Percentiles rank a stretch among this genome's conserved stretches.
These are phyloP conservation scores for Epinotia demarniana DNA, from an alignment of 2,888 invertebrate genomes.

Conservation along the genomic window DNA sequence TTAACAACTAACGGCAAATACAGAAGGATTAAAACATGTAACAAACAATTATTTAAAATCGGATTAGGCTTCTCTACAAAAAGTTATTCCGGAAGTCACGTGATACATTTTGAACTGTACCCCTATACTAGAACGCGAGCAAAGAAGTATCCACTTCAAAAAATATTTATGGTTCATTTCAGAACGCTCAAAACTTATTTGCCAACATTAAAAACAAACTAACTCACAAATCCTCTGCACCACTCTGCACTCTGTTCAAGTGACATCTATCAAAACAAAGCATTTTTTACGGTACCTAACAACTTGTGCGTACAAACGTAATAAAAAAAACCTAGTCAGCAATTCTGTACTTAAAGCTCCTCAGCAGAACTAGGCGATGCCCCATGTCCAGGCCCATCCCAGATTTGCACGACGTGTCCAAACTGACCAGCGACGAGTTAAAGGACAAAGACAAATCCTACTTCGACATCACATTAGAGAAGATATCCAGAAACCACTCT, in stretches of 20 bases:
- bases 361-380: constrained; percentile 53
- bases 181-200: background rate
- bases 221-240: constrained; percentile 11
- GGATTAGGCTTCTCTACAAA: too few species aligned
- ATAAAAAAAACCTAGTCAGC: constrained; percentile 10
- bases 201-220: background rate
- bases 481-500: constrained; percentile 58
- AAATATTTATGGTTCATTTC: background rate
- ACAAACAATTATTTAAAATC: too few species aligned
- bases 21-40: too few species aligned
- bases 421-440: constrained; percentile 53
- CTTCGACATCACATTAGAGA: constrained; percentile 61
- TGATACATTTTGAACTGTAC: too few species aligned
- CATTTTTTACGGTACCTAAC: background rate
- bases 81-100: too few species aligned
- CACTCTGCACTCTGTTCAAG: constrained; percentile 6
- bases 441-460: constrained; percentile 54
- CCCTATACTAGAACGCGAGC: too few species aligned
- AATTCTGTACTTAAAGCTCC: constrained; percentile 42
- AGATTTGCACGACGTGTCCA: constrained; percentile 57
- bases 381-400: constrained; percentile 70
- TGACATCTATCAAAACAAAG: constrained; percentile 24
- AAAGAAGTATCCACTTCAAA: too few species aligned
- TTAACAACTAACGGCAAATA: too few species aligned
- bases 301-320: constrained; percentile 22